Percentiles rank a stretch among this genome's conserved stretches.
phyloP scores from a whole-genome alignment of 2,113 vertebrate genomes.

The Cyprinodon variegatus region DNA sequence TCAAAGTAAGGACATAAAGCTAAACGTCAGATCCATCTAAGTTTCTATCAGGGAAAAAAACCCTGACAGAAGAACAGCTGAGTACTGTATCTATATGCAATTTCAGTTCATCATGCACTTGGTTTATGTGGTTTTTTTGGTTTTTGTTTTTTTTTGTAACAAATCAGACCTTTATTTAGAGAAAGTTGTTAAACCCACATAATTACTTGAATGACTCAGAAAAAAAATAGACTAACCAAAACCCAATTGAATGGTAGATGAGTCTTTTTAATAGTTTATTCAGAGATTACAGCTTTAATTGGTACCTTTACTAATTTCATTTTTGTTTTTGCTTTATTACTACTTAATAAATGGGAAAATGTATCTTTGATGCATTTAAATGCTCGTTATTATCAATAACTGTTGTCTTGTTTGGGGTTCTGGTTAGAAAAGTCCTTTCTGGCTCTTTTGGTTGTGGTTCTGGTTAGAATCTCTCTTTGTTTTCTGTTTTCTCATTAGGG shows the following conservation, averaged over 20 bases:
- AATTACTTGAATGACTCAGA: not conserved
- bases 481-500: conserved; percentile 38
- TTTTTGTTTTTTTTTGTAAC: no score
- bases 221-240: not conserved
- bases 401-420: not conserved
- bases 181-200: not conserved
- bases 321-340: not conserved
- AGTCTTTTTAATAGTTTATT: not conserved
- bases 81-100: no score
- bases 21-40: no score
- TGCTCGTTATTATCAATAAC: not conserved
- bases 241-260: not conserved
- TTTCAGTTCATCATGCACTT: no score
- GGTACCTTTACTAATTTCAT: not conserved
- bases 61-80: no score
- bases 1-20: conserved; percentile 32
- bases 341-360: not conserved
- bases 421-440: no score
- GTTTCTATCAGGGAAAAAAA: no score
- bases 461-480: not conserved
- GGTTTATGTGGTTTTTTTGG: no score
- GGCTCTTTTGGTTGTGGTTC: not conserved
- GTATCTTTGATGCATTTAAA: not conserved
- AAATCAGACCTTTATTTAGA: no score
- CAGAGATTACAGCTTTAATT: not conserved